Evolutionary conservation across 2,113 vertebrate species (phyloP), one percentile per base, ranked within the genome.

Genomic region (Anarrhichthys ocellatus): DNA sequence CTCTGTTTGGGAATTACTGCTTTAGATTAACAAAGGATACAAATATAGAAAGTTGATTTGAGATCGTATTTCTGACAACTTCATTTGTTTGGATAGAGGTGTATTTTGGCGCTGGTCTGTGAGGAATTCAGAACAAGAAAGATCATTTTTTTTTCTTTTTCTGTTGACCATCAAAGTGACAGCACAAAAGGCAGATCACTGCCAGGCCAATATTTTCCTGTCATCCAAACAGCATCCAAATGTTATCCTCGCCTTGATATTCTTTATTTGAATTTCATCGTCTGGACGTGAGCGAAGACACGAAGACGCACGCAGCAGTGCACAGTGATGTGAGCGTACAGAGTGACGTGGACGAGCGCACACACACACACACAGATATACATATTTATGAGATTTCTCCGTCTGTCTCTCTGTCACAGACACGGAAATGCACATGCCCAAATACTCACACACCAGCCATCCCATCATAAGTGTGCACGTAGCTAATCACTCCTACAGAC

Each of bases 121-220:
- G 48, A 85, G 54, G 73, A 88, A 86, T 66, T 76, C 34, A 76
- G 67, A 72, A 76, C 18, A 85, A 82, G 68, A 86, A 73, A 82
- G 38, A 52, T 18, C 11, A 11, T 24, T 20, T 27, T 67, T 70
- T 73, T 48, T 58, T 62, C 22, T 17, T 17, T 44, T 70, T 36
- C 48, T 79, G 29, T 73, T 81, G 73, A 80, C 87, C 75, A 85
- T 92, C 87, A 92, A 90, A 91, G 77, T 85, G 84, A 87, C 65
- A 68, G 44, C 78, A 79, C 86, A 82, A 88, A 88, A 93, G 84
- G 69, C 81, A 44, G 81, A 84, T 90, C 82, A 89, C 72, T 82
- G 80, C 76, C 76, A 84, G 71, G 72, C 73, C 68, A 83, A 73
- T 81, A 81, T 88, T 80, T 89, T 36, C 48, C 81, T 77, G 76